Percentiles rank a stretch among this genome's conserved stretches.
Evolutionary conservation across 92 coral and sea anemone genomes (phyloP).

Genomic region (Paramuricea clavata): DNA sequence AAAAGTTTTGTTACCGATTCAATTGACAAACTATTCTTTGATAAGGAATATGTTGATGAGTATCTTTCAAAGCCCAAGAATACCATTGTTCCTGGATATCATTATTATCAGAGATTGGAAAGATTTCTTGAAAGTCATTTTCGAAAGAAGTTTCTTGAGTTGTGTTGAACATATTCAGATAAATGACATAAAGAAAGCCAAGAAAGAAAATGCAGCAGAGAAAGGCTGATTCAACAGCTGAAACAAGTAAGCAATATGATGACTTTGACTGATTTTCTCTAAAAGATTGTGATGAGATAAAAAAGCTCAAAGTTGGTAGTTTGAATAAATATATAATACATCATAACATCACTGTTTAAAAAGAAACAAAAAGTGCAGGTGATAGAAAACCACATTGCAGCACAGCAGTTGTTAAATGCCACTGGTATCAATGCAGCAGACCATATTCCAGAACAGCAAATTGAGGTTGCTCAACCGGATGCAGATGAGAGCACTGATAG

Average conservation of each 20-base stretch:
- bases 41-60: too few relatives aligned
- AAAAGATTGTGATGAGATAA: constrained; percentile 28
- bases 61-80: too few relatives aligned
- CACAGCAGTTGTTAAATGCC: constrained; percentile 16
- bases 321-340: constrained; percentile 42
- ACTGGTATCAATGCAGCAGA: constrained; percentile 9
- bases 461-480: too few relatives aligned
- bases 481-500: not conserved
- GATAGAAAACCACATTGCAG: constrained; percentile 52
- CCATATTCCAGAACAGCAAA: too few relatives aligned
- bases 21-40: too few relatives aligned
- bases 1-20: too few relatives aligned
- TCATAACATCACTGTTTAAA: constrained; percentile 19
- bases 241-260: constrained; percentile 8
- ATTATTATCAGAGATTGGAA: too few relatives aligned
- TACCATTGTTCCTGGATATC: too few relatives aligned
- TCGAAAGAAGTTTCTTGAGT: too few relatives aligned
- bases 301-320: constrained; percentile 29
- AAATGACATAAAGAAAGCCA: constrained; percentile 37
- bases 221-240: constrained; percentile 41
- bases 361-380: constrained; percentile 36
- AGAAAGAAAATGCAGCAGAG: constrained; percentile 31
- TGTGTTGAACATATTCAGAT: constrained; percentile 34
- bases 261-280: constrained; percentile 44
- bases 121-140: too few relatives aligned